Base-by-base conservation (phyloP, 2,888 invertebrate species). In the Meteorus cinctellus region DNA sequence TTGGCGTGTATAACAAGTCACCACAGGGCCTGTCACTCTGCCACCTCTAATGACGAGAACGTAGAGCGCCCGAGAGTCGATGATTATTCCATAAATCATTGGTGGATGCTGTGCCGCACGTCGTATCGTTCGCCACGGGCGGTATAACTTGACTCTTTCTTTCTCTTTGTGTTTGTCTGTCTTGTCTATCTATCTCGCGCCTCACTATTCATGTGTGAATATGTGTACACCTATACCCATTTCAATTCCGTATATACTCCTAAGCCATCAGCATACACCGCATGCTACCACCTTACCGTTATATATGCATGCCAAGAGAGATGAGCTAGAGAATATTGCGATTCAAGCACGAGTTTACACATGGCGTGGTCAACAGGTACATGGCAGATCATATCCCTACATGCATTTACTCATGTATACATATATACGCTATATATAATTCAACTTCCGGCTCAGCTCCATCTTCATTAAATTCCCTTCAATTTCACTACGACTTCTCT, bases 1-100 rank as follows among this genome's bases (percentile, higher is more conserved):
- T 48, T 12, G 34, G 27, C 5, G n/a, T 66, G 34, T 36, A 73
- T 66, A 73, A n/a, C 60, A 45, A 65, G 59, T 55, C 63, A 74
- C 62, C 65, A 72, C n/a, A 63, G 62, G 65, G 66, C 59, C 55
- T 72, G 66, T 74, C 68, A 73, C 78, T 73, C 76, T 70, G 78
- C 76, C 72, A 76, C 75, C 70, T 74, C 69, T 78, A 77, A 80
- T 77, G 78, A 79, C 62, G 72, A 80, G 75, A 80, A 77, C 77
- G 77, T 77, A 79, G 63, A 77, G 31, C 59, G 19, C 19, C 5
- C 55, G 65, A 69, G 70, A 70, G 51, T 68, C 70, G 73, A 74
- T 76, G 79, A 79, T 80, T 78, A 78, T 77, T 78, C 67, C 78
- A 80, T 78, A 76, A 77, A 81, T 81, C 80, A 78, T 72, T 69